A percentile compares a stretch with the other conserved stretches of the same genome.
phyloP scores from a whole-genome alignment of 2,797 vertebrate species.

The Ptychadena robeensis region DNA sequence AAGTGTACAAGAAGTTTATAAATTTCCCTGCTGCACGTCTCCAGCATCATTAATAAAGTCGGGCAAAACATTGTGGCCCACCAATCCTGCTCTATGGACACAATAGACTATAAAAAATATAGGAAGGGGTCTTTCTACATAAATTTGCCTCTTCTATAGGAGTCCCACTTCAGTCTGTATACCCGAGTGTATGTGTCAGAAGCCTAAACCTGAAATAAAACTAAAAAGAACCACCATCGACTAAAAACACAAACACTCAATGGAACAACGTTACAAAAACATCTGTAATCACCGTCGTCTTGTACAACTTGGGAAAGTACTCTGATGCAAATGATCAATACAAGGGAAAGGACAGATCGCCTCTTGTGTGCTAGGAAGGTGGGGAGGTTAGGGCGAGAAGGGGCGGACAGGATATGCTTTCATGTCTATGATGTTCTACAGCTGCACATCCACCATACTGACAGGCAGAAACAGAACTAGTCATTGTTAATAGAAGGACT shows the following conservation, averaged over 20 bases:
- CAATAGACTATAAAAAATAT: too few species aligned
- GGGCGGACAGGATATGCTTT: slow-evolving; percentile 42
- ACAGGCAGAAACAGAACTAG: slow-evolving; percentile 32
- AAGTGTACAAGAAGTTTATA: too few species aligned
- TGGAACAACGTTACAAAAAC: too few species aligned
- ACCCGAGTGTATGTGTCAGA: neutral
- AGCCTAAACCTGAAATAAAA: neutral
- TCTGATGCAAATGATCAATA: neutral
- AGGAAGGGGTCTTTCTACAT: too few species aligned
- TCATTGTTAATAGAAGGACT: slow-evolving; percentile 4
- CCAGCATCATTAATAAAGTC: too few species aligned
- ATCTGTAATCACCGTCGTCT: neutral
- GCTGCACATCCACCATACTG: slow-evolving; percentile 39
- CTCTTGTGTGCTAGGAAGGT: slow-evolving; percentile 13
- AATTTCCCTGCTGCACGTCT: too few species aligned
- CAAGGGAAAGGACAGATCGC: neutral
- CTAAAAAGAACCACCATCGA: neutral
- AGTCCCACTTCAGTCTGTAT: too few species aligned
- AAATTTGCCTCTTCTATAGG: too few species aligned
- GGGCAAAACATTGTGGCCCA: too few species aligned
- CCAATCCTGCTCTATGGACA: too few species aligned
- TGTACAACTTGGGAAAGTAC: neutral
- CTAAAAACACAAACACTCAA: too few species aligned
- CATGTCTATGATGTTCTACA: slow-evolving; percentile 46
- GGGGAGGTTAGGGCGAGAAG: slow-evolving; percentile 4